Evolutionary conservation across 2,888 invertebrate genomes (phyloP), one percentile per base, ranked within the genome.

Genomic region (Pantelozetes paolii): DNA sequence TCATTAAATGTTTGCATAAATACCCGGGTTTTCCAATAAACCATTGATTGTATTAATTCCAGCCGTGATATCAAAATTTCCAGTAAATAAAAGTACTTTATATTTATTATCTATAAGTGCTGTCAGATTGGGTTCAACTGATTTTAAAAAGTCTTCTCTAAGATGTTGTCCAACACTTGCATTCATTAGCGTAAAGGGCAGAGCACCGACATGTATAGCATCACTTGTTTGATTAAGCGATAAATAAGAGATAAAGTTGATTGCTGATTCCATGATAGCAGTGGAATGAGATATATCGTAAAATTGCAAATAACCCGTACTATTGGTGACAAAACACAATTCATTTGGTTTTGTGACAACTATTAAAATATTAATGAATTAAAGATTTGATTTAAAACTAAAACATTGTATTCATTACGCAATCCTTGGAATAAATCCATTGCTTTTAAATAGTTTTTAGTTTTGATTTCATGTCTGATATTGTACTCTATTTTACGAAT

Each of bases 81-180:
- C 62, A 13, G 30, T 62, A 15, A 32, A 62, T 9, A 62, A 30
- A n/a, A 62, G 9, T 2, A 62, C 62, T 62, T 62, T 62, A 13
- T 30, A 62, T 32, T n/a, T 18, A 2, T 28, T 54, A 23, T 54
- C 62, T 11, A 62, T 32, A 32, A 62, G 15, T 30, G 62, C 62
- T 11, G 62, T 62, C n/a, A 62, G n/a, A n/a, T 62, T 32, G 15
- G 32, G 30, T 62, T 62, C 62, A 62, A 32, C 62, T 2, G 62
- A 32, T 32, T 18, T 62, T 8, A n/a, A 30, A 6, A 62, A 32
- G 20, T 62, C 62, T 30, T 30, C 62, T n/a, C 20, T 36, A 18
- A 62, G 3, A 30, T 62, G 5, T 1, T n/a, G 2, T 1, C 3
- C n/a, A 32, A 62, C 62, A 1, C 2, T 11, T 13, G 30, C 15